Base-by-base conservation (phyloP, 2,888 invertebrate genomes). In the Alloplasta piceator region DNA sequence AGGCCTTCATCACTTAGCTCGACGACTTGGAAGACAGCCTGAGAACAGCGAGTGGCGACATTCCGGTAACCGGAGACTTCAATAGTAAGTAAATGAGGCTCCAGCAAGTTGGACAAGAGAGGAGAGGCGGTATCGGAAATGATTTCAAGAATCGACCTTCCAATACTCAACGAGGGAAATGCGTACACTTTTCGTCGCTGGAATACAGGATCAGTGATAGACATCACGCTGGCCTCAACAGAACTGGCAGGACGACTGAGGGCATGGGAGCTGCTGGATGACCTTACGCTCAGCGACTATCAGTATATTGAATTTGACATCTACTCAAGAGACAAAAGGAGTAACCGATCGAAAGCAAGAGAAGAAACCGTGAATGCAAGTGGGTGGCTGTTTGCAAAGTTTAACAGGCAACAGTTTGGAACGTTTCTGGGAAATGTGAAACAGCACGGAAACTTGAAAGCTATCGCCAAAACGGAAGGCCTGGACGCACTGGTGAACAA, bases 281-380 rank as follows among this genome's bases (percentile, higher is more conserved):
- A 80, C 6, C 71, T 50, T 38, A 79, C 74, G 0, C 80, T 75
- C 12, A 81, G 83, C 36, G 83, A 83, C 61, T 77, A 83, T 43
- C 76, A 78, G n/a, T 82, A 75, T 7, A 72, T 83, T 9, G 48
- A 50, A 26, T 71, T 71, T 38, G 5, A 10, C 26, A 26, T 26
- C 26, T 1, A 26, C 26, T 3, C 3, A 26, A 26, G 26, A 3
- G 1, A 3, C 26, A 26, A 1, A 26, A 26, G 26, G 26, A 26
- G 26, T 2, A 26, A 26, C 26, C 3, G 3, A 3, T 3, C 26
- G 3, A 26, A 1, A 26, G 26, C 26, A 26, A 26, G 3, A 2
- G 26, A 3, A 3, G 26, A 3, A 26, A 1, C 26, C 26, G 3
- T 3, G 1, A 26, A 43, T 1, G 43, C 43, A 9, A 43, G 43